A percentile compares a stretch with the other conserved stretches of the same genome.
Evolutionary conservation across 1,140 invertebrate species (phyloP).

Genomic region (Drosophila mauritiana): DNA sequence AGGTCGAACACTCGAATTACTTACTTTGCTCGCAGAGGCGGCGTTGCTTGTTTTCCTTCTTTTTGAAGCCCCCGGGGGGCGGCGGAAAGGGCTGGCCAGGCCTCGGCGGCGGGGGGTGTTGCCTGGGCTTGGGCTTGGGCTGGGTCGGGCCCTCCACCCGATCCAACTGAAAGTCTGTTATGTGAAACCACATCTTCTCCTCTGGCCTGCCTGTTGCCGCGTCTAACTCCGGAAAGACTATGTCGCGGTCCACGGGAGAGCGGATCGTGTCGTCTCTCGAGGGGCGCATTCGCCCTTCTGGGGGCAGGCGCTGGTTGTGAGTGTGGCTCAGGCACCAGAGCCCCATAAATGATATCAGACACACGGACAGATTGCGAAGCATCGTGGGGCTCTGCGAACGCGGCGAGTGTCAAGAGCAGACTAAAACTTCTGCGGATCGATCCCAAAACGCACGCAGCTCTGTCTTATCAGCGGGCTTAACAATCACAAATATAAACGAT

Average conservation of each 20-base stretch:
- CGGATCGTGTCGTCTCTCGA: not conserved
- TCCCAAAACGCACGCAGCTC: constrained; percentile 27
- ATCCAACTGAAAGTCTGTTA: constrained; percentile 46
- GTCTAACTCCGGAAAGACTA: constrained; percentile 37
- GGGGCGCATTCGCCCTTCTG: too few species aligned
- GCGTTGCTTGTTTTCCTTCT: constrained; percentile 22
- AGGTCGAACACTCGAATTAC: constrained; percentile 15
- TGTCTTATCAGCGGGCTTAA: constrained; percentile 50
- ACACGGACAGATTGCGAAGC: constrained; percentile 8
- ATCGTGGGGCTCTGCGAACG: constrained; percentile 39
- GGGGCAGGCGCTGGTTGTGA: not conserved
- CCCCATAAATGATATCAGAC: constrained; percentile 23
- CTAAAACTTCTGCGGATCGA: constrained; percentile 35
- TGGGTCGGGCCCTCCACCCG: constrained; percentile 17
- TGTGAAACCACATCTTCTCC: constrained; percentile 39
- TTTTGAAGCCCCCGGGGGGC: constrained; percentile 49
- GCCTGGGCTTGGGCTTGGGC: constrained; percentile 8
- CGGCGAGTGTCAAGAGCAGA: constrained; percentile 50
- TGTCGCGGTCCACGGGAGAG: constrained; percentile 57
- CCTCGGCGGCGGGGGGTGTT: constrained; percentile 1
- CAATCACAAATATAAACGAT: constrained; percentile 41
- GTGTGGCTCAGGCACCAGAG: constrained; percentile 7
- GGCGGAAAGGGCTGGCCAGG: constrained; percentile 68
- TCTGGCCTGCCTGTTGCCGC: not conserved
- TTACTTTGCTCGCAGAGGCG: constrained; percentile 74